Percentiles rank a stretch among this genome's conserved stretches.
phyloP scores from a whole-genome alignment of 1,140 invertebrate species.

The Penaeus japonicus region DNA sequence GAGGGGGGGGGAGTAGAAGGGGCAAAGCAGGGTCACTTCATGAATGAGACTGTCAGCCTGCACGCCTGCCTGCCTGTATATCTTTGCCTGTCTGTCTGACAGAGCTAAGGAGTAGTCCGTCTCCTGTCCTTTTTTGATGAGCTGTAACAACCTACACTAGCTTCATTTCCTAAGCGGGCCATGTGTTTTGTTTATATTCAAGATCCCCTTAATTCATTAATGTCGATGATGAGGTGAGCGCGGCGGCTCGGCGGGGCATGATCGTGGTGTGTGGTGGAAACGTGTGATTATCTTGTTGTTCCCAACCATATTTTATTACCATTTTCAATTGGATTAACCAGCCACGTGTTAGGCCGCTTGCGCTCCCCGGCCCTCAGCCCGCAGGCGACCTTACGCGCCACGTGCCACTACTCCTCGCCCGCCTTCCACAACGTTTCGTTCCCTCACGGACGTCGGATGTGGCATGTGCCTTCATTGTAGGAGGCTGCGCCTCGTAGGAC shows the following conservation, averaged over 20 bases:
- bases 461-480: too few species aligned
- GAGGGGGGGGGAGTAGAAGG: not conserved
- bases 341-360: constrained; percentile 38
- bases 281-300: constrained; percentile 48
- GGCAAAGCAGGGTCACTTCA: not conserved
- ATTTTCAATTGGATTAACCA: constrained; percentile 51
- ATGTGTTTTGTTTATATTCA: not conserved
- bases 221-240: not conserved
- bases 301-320: constrained; percentile 54
- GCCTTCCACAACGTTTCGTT: too few species aligned
- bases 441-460: too few species aligned
- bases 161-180: not conserved
- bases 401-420: too few species aligned
- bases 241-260: not conserved
- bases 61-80: not conserved
- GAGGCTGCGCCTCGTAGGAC: too few species aligned
- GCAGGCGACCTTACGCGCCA: too few species aligned
- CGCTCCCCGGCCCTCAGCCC: too few species aligned
- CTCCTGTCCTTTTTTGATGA: not conserved
- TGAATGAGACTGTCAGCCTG: not conserved
- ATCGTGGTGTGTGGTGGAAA: constrained; percentile 67
- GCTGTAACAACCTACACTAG: not conserved
- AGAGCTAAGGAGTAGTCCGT: not conserved
- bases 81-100: not conserved
- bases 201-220: not conserved